Base-by-base conservation (phyloP, 2,113 vertebrate species). In the Menidia beryllina region DNA sequence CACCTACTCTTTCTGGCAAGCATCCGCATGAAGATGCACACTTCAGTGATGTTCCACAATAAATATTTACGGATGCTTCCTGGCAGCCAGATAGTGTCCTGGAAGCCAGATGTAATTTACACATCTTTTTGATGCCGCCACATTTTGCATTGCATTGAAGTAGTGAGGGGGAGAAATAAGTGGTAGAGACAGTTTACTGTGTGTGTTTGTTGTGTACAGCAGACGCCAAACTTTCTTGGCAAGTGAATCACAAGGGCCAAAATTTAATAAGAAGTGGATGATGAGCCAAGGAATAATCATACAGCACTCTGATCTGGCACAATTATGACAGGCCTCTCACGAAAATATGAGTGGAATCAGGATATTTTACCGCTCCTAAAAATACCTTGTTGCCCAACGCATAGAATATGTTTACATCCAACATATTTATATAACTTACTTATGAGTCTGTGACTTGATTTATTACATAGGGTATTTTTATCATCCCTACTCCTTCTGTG, bases 1-100 rank as follows among this genome's bases (percentile, higher is more conserved):
- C 78, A 68, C 61, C 75, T 74, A 72, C 67, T 60, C 70, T 81
- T 65, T 72, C 78, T 91, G 85, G 88, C 82, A 91, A 77, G 62
- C 81, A 69, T 69, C 73, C 65, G 24, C 79, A 86, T 73, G 73
- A 88, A n/a, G n/a, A 88, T 83, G 85, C 83, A 91, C 83, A 88
- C 75, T 88, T 78, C 83, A 90, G 80, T 90, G 88, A 86, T 89
- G 88, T 86, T 84, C 69, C 15, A 79, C 77, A 85, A 88, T 91
- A 91, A 88, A 92, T 91, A 91, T 92, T 90, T 91, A 90, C 88
- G 57, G 82, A 88, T 65, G 59, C 82, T 81, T 86, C 80, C 86
- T 89, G 88, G 88, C 83, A 86, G 68, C 75, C 65, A 81, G 86
- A 86, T 78, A 82, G 86, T 82, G 75, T 85, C 81, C 85, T 84